Conservation (phyloP, 2,888 invertebrate genomes). For the Acrocyrtus sp. region DNA sequence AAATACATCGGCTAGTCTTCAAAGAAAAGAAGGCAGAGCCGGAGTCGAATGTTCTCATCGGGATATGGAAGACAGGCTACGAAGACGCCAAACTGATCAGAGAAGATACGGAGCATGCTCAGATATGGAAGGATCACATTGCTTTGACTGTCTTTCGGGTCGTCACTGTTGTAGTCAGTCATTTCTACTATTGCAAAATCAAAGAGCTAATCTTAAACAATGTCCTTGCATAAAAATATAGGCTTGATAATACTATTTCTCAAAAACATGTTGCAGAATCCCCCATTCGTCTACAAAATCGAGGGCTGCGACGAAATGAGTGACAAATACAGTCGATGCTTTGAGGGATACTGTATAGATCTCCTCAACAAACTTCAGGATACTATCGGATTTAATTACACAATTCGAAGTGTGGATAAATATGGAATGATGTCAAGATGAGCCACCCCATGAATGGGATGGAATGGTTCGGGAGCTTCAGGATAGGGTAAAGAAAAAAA, state of each 20-base stretch:
- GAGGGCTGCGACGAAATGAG: conserved; percentile 63
- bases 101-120: conserved; percentile 74
- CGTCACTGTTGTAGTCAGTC: conserved; percentile 82
- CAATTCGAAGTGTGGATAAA: conserved; percentile 74
- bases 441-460: conserved; percentile 79
- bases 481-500: conserved; percentile 73
- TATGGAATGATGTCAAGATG: conserved; percentile 91
- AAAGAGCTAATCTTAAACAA: not conserved
- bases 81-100: conserved; percentile 70
- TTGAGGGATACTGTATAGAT: conserved; percentile 91
- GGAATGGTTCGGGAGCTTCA: conserved; percentile 84
- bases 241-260: not conserved
- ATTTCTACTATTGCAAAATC: too few relatives aligned
- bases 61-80: conserved; percentile 82
- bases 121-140: conserved; percentile 75
- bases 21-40: conserved; percentile 39
- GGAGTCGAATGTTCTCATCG: conserved; percentile 68
- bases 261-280: too few relatives aligned
- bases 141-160: conserved; percentile 88
- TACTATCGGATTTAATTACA: conserved; percentile 89
- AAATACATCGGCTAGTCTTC: conserved; percentile 69
- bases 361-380: conserved; percentile 87
- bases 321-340: conserved; percentile 66
- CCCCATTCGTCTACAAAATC: conserved; percentile 83
- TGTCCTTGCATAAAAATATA: not conserved